Base-by-base conservation (phyloP, 2,888 invertebrate species). In the Trachelus iudaicus region DNA sequence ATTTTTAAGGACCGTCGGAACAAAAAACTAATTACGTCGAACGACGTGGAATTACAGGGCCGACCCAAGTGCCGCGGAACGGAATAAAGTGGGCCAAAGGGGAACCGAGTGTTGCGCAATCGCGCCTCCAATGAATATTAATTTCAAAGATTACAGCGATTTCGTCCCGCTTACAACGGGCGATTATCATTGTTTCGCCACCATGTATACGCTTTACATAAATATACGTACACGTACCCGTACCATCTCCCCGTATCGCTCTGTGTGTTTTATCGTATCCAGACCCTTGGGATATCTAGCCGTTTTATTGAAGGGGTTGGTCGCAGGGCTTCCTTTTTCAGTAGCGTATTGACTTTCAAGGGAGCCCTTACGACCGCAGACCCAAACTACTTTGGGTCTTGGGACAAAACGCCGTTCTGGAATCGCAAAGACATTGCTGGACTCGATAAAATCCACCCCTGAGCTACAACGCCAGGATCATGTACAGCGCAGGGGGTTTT, bases 1-100 rank as follows among this genome's bases (percentile, higher is more conserved):
- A 75, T 33, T 69, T 77, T 78, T 76, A 78, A 69, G 73, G 69
- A 37, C 79, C 80, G 73, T 75, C 80, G 79, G 80, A 83, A 85
- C 81, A 85, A 87, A 86, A 86, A 89, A 86, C 83, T 87, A 88
- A 88, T 89, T 87, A 87, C 85, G 87, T 87, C 86, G 86, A 88
- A 87, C 84, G 86, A 85, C 81, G 85, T 78, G 79, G 86, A 88
- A 87, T 89, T 87, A 86, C 84, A 85, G 85, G 85, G 76, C 80
- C 82, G 77, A 76, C 69, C 79, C 79, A 74, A 69, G 82, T 79
- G 80, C 69, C 69, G 75, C 33, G 82, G 77, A 77, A 75, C 74
- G 78, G 78, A 81, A 83, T 80, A 80, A 81, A 81, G 73, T 77
- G 69, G 76, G 81, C 33, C 76, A n/a, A 69, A 34, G 33, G 40